Evolutionary conservation across 2,797 vertebrate genomes (phyloP).

Genomic region (Pangasius krempfi): DNA sequence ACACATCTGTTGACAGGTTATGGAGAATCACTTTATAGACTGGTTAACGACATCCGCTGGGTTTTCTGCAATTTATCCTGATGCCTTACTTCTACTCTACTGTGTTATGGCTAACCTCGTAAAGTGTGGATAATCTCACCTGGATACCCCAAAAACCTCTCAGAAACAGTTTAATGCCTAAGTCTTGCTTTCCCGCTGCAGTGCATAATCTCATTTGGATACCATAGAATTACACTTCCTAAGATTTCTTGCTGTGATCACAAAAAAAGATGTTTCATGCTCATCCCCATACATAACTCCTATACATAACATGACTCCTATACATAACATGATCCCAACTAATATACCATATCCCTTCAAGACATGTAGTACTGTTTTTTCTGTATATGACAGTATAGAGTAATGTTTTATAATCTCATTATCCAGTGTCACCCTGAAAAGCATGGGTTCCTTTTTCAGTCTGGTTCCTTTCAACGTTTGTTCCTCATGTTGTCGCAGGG

Average conservation of each 20-base stretch:
- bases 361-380: not conserved
- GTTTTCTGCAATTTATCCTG: not conserved
- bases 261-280: not conserved
- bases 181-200: not conserved
- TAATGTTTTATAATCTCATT: not conserved
- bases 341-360: not conserved
- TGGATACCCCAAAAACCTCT: not conserved
- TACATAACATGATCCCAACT: not conserved
- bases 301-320: not conserved
- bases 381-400: not conserved
- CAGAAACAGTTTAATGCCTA: not conserved
- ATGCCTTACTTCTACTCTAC: not conserved
- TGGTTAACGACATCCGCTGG: constrained; percentile 3
- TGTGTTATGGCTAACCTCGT: too few relatives aligned
- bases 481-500: not conserved
- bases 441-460: constrained; percentile 16
- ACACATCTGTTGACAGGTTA: not conserved
- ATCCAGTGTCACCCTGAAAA: constrained; percentile 1
- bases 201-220: not conserved
- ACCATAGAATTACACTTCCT: not conserved
- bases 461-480: constrained; percentile 11
- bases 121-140: not conserved
- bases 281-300: not conserved
- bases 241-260: not conserved
- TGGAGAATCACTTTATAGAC: not conserved